These are phyloP conservation scores for Dinoponera quadriceps DNA, from an alignment of 1,140 invertebrate genomes.

Conservation along the genomic window DNA sequence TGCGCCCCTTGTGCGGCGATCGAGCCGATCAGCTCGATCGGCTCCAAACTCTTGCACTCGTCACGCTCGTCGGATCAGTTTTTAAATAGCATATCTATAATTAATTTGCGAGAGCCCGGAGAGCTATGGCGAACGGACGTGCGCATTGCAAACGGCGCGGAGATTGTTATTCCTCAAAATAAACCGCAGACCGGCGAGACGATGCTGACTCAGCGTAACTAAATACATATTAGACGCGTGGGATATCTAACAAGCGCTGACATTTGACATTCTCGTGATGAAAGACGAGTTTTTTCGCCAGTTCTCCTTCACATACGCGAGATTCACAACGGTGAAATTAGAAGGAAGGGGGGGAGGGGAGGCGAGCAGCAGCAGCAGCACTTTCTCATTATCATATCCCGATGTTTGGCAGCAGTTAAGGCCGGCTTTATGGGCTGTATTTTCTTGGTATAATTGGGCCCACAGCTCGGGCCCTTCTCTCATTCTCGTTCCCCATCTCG, in stretches of 20 bases:
- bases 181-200: too few species aligned
- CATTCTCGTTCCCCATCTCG: slow-evolving; percentile 18
- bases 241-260: background rate
- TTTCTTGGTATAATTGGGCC: slow-evolving; percentile 59
- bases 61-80: background rate
- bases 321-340: slow-evolving; percentile 1
- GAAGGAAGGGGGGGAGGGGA: background rate
- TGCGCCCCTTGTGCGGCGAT: background rate
- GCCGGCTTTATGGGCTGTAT: slow-evolving; percentile 69
- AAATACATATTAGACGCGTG: too few species aligned
- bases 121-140: background rate
- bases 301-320: slow-evolving; percentile 13
- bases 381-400: slow-evolving; percentile 62
- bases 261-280: background rate
- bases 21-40: slow-evolving; percentile 5
- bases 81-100: background rate
- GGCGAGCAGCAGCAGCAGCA: background rate
- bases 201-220: too few species aligned
- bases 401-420: slow-evolving; percentile 66
- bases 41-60: background rate
- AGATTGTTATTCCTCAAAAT: background rate
- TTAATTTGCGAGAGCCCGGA: too few species aligned
- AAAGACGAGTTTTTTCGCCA: background rate
- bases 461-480: background rate
- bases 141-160: background rate